phyloP scores from a whole-genome alignment of 92 coral and sea anemone genomes.

The Isaurus tuberculatus region DNA sequence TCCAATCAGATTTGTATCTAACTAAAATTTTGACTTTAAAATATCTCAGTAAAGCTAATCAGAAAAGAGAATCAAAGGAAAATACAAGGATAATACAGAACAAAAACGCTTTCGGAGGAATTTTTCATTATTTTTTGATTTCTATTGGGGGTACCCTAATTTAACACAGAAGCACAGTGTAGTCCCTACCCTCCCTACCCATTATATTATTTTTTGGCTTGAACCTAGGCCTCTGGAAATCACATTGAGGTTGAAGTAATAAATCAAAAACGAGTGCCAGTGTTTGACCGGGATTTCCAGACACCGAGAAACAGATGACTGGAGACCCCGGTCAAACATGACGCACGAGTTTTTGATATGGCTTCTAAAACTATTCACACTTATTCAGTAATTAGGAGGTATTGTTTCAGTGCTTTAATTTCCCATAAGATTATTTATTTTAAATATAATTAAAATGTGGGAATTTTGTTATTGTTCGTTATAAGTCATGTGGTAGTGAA shows the following conservation, averaged over 20 bases:
- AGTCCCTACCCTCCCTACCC: conserved; percentile 43
- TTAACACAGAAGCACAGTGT: conserved; percentile 29
- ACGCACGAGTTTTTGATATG: too few species aligned
- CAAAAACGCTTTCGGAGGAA: background rate
- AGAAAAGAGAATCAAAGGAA: conserved; percentile 13
- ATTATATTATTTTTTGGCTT: conserved; percentile 31
- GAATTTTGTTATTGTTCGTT: too few species aligned
- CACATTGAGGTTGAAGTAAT: conserved; percentile 33
- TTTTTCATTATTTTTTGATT: background rate
- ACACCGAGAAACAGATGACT: too few species aligned
- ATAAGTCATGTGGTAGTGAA: too few species aligned
- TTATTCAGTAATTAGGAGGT: too few species aligned
- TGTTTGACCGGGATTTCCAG: too few species aligned
- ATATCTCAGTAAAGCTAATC: conserved; percentile 15
- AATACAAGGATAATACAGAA: conserved; percentile 28
- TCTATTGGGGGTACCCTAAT: conserved; percentile 30
- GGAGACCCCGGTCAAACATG: too few species aligned
- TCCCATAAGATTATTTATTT: too few species aligned
- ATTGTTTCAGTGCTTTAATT: too few species aligned
- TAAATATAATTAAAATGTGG: too few species aligned
- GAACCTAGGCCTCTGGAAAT: conserved; percentile 44
- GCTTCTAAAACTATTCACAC: too few species aligned
- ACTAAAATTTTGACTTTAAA: conserved; percentile 42
- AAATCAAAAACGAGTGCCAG: too few species aligned
- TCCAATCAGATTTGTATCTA: conserved; percentile 37